Base-by-base conservation (phyloP, 2,113 vertebrate species). In the Xiphophorus maculatus region DNA sequence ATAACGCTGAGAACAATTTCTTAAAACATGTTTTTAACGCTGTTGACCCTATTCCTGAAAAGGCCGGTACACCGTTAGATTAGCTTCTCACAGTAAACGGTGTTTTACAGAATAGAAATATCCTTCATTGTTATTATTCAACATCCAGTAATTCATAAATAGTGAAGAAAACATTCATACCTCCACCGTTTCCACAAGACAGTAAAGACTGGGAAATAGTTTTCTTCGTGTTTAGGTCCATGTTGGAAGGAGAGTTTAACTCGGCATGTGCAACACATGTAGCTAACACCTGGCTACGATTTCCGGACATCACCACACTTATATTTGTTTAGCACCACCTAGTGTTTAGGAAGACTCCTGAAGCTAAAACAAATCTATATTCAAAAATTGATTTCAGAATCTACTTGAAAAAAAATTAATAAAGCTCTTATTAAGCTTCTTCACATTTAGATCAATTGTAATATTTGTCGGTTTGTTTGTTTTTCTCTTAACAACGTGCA, bases 191-290 rank as follows among this genome's bases (percentile, higher is more conserved):
- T 2, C 94, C 95, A 73, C 91, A 95, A 0, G 83, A 74, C 61
- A 96, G 82, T 63, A 96, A 79, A 29, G 91, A 94, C 65, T n/a
- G 80, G 0, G 95, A 96, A 1, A 14, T 84, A 22, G 70, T 80
- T 29, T 82, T 89, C 30, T 69, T 64, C 0, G 4, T n/a, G 7
- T 80, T 87, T 54, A 81, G 6, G 2, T 92, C 92, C 91, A 94
- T 94, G 9, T 74, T 27, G 44, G 10, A 40, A 14, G 1, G 8
- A 6, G 0, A 32, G 5, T 71, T 66, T 32, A 13, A 30, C 6
- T 22, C 40, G n/a, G 58, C 93, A 77, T 80, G 86, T 78, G 77
- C 22, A 73, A 33, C 75, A 1, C 22, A 5, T 4, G 2, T 5
- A 9, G 29, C 3, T 8, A 14, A 79, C 83, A 30, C 89, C 89